phyloP scores from a whole-genome alignment of 2,888 invertebrate species.

The Erannis defoliaria region DNA sequence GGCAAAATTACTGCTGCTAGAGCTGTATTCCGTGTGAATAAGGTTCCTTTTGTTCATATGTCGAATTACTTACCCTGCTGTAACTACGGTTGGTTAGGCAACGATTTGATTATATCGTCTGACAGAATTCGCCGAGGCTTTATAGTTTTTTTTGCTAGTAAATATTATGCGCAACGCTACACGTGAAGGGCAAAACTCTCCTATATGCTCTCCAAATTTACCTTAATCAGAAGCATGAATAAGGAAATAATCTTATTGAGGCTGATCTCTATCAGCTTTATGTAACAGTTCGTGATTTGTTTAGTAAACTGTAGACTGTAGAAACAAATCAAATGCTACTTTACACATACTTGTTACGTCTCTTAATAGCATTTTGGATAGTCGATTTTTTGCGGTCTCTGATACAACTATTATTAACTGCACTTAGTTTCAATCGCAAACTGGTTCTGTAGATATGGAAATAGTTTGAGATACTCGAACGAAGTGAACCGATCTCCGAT shows the following conservation, averaged over 20 bases:
- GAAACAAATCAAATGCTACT: conserved; percentile 15
- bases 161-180: neutral
- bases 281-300: conserved; percentile 11
- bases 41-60: conserved; percentile 25
- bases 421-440: neutral
- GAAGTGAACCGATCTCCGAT: neutral
- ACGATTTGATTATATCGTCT: conserved; percentile 29
- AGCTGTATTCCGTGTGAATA: conserved; percentile 29
- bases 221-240: neutral
- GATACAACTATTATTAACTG: neutral
- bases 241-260: neutral
- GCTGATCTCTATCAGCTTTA: conserved; percentile 6
- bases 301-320: neutral
- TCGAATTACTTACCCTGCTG: neutral
- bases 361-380: neutral
- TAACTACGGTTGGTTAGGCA: conserved; percentile 14
- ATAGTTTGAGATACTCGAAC: conserved; percentile 6
- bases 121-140: conserved; percentile 20
- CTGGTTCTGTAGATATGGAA: conserved; percentile 3
- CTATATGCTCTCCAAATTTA: neutral
- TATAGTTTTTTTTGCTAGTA: conserved; percentile 11
- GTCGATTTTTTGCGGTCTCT: neutral
- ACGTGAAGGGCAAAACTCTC: neutral
- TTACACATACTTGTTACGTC: conserved; percentile 6
- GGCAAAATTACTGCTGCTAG: conserved; percentile 7